phyloP scores from a whole-genome alignment of 2,888 invertebrate genomes.

The Cataglyphis cursor region DNA sequence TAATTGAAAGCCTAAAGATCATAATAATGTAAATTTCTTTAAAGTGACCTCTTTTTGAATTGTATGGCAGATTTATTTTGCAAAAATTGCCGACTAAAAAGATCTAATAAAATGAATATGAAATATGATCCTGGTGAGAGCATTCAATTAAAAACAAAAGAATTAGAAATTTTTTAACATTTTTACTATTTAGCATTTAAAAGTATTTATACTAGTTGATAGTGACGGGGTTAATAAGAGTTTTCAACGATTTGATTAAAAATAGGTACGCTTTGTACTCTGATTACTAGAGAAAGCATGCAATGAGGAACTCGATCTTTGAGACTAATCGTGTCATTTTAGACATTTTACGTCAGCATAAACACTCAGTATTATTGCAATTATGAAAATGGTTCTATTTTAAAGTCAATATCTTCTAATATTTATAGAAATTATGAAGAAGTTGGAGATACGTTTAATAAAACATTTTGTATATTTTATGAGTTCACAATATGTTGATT shows the following conservation, averaged over 20 bases:
- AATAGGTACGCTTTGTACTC: conserved; percentile 38
- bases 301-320: conserved; percentile 59
- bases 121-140: conserved; percentile 49
- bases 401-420: neutral
- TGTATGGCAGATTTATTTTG: neutral
- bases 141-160: conserved; percentile 52
- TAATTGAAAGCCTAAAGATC: neutral
- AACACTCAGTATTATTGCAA: neutral
- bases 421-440: conserved; percentile 5
- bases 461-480: neutral
- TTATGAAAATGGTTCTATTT: neutral
- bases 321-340: conserved; percentile 24
- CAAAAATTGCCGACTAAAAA: neutral
- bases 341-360: neutral
- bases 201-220: conserved; percentile 8
- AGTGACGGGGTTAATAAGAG: conserved; percentile 56
- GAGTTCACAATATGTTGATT: neutral
- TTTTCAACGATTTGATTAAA: conserved; percentile 55
- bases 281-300: conserved; percentile 67
- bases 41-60: conserved; percentile 20
- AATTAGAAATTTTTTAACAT: conserved; percentile 10
- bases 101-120: neutral
- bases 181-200: conserved; percentile 29
- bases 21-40: conserved; percentile 8
- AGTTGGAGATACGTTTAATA: neutral